Evolutionary conservation across 2,888 invertebrate species (phyloP), one percentile per base, ranked within the genome.

Genomic region (Nymphalis polychloros): DNA sequence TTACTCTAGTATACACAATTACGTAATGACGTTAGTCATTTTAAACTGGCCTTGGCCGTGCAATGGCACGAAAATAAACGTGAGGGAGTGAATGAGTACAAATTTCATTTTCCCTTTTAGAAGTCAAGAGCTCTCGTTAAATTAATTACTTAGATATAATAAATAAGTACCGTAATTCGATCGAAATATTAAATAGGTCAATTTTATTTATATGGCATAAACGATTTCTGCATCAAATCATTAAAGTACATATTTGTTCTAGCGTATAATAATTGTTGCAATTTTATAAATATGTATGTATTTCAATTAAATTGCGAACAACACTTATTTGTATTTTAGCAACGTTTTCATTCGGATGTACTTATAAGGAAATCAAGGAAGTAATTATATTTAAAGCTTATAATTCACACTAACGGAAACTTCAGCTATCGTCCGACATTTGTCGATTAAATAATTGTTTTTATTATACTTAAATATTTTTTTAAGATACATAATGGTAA

Each of bases 1-100:
- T 50, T 46, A 48, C 17, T 27, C 8, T 10, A 31, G 41, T 73
- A 64, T 68, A 70, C 59, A 70, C n/a, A 66, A 73, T 75, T 75
- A 73, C 72, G 72, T 73, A 76, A 76, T 53, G 47, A 55, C 59
- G 67, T 75, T 72, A 72, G 68, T 73, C 68, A 75, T 74, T 78
- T 78, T 73, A 72, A 73, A 70, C 60, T 71, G 77, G 63, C 80
- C 80, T 82, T 83, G 80, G 77, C 78, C 75, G 70, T 77, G 73
- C 61, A 68, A 52, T 73, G 63, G 63, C 64, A 75, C 76, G 55
- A 77, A 79, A 81, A 79, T 81, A 81, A 72, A 69, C 66, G 68
- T 59, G 31, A 62, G 41, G 4, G 41, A 41, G 41, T 41, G 41
- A 41, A 13, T 41, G 41, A 13, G 65, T 63, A 62, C 61, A 59